A percentile compares a stretch with the other conserved stretches of the same genome.
Conservation (phyloP, 2,797 vertebrate genomes). For the Avahi laniger region DNA sequence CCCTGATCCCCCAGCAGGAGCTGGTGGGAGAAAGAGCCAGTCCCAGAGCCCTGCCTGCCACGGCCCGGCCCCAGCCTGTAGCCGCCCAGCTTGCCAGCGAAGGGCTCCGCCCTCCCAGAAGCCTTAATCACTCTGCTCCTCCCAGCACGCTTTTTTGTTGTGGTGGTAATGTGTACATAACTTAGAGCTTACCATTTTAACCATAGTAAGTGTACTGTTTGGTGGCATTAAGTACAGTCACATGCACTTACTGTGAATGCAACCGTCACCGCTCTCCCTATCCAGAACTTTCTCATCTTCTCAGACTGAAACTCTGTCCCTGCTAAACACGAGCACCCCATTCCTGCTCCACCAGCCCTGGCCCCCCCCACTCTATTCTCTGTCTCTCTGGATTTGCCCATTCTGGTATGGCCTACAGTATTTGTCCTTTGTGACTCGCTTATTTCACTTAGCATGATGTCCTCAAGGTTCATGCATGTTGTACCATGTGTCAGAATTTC, state of each 20-base stretch:
- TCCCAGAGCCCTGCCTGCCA: background rate
- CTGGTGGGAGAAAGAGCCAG: background rate
- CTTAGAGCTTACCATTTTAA: background rate
- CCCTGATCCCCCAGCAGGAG: background rate
- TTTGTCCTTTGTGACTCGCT: background rate
- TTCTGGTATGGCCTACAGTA: rapidly evolving
- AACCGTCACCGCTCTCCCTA: rapidly evolving
- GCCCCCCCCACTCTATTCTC: rapidly evolving
- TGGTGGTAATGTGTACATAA: background rate
- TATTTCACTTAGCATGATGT: background rate
- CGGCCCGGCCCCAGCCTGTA: background rate
- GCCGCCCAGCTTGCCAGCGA: background rate
- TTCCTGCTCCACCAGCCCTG: background rate
- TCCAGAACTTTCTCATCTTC: background rate
- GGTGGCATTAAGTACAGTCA: background rate
- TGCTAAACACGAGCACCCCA: rapidly evolving
- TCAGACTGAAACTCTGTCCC: background rate
- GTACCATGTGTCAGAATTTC: rapidly evolving
- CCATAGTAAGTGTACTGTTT: background rate
- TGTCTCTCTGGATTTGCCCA: rapidly evolving
- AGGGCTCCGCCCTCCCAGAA: background rate
- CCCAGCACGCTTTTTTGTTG: background rate
- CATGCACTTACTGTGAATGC: too few species aligned
- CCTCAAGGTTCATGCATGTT: background rate
- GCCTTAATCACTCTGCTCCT: rapidly evolving